Evolutionary conservation across 2,797 vertebrate genomes (phyloP).

Genomic region (Sebastes paucispinis): DNA sequence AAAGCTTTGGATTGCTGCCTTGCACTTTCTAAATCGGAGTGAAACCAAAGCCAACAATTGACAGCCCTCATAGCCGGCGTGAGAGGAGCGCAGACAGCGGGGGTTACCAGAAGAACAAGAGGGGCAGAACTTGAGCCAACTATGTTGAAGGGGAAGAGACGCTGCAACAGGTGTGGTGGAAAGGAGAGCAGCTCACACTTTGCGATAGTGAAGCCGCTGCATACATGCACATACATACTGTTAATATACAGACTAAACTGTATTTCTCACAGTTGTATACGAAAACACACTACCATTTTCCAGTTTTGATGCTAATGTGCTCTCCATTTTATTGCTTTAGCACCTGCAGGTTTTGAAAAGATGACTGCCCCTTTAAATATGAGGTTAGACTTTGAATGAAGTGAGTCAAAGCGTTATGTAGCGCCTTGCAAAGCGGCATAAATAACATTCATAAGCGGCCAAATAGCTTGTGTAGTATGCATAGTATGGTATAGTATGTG

Average conservation of each 20-base stretch:
- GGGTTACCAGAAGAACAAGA: constrained; percentile 52
- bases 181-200: constrained; percentile 37
- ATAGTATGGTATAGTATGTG: neutral
- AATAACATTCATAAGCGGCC: constrained; percentile 32
- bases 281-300: neutral
- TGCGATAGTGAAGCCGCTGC: constrained; percentile 14
- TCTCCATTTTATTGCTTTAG: neutral
- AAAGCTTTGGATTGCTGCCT: constrained; percentile 60
- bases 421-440: constrained; percentile 42
- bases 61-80: constrained; percentile 50
- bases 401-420: constrained; percentile 2
- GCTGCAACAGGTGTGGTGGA: constrained; percentile 69
- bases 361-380: neutral
- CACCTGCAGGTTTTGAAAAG: neutral
- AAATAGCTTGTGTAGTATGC: constrained; percentile 14
- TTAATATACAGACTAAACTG: neutral
- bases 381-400: neutral
- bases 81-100: constrained; percentile 42
- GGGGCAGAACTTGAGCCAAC: constrained; percentile 63
- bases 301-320: neutral
- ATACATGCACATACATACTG: constrained; percentile 29
- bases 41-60: constrained; percentile 77
- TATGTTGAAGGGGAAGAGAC: constrained; percentile 49
- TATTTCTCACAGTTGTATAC: neutral
- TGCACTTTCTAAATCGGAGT: constrained; percentile 78